These are phyloP conservation scores for Aphelinus atriplicis DNA, from an alignment of 1,140 invertebrate species.

Conservation along the genomic window DNA sequence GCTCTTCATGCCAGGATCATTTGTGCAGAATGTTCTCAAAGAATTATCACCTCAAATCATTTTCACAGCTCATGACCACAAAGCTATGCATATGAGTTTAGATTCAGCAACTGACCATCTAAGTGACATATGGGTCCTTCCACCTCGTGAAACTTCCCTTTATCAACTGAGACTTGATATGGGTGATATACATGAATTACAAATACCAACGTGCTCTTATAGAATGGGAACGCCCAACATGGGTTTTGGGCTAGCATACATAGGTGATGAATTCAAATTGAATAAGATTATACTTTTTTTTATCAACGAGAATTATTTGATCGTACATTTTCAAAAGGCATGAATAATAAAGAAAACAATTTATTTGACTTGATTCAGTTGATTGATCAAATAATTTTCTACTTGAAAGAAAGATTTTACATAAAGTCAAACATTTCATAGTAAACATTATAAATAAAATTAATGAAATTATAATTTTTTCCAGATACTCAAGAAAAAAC, in stretches of 20 bases:
- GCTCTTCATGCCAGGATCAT: constrained; percentile 70
- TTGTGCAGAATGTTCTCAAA: constrained; percentile 73
- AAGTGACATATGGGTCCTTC: constrained; percentile 62
- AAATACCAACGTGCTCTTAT: constrained; percentile 93
- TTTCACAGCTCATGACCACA: constrained; percentile 87
- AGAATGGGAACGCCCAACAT: constrained; percentile 88
- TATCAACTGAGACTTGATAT: constrained; percentile 64
- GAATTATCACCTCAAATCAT: constrained; percentile 80
- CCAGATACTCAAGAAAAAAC: constrained; percentile 64
- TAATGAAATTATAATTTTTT: constrained; percentile 37
- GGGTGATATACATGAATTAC: constrained; percentile 80
- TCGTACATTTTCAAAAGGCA: too few species aligned
- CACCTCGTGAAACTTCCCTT: constrained; percentile 63
- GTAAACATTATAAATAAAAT: not conserved
- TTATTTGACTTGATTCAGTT: too few species aligned
- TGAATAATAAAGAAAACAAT: too few species aligned
- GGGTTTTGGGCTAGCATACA: constrained; percentile 84
- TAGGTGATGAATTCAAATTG: constrained; percentile 71
- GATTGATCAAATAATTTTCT: too few species aligned
- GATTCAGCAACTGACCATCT: constrained; percentile 63
- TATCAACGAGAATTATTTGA: too few species aligned
- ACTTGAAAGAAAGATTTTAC: too few species aligned
- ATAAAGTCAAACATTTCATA: too few species aligned
- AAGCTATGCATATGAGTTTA: constrained; percentile 70
- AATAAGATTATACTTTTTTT: constrained; percentile 4